Base-by-base conservation (phyloP, 1,140 invertebrate genomes). In the Dendroctonus ponderosae region DNA sequence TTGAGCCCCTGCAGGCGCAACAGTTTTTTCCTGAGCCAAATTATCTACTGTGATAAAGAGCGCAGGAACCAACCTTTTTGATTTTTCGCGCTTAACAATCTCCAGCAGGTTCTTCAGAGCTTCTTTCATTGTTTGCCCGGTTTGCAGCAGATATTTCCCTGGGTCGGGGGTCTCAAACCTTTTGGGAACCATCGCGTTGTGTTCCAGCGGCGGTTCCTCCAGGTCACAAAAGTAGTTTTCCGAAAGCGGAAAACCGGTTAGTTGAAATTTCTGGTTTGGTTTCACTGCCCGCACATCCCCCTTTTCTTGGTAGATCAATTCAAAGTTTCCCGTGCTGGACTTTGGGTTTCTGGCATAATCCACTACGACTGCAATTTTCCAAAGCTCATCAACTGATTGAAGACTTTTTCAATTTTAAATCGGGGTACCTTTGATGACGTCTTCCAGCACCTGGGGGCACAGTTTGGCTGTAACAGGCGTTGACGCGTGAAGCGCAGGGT, bases 391-490 rank as follows among this genome's bases (percentile, higher is more conserved):
- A 9, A 11, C 12, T 46, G 43, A 2, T 26, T 26, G 11, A 43
- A 62, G 11, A 46, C 1, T 46, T 46, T 43, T 60, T 41, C 7
- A 15, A 43, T 41, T n/a, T n/a, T 8, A 52, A 52, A 3, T 56
- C 7, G 40, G 2, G 15, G 8, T 76, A 93, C 91, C 92, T 89
- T 94, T 96, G 50, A 96, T 85, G 7, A 93, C 85, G 79, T 96
- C 93, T 71, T 93, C 89, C 0, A 96, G 78, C 38, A 92, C 91
- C 71, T 86, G 83, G 4, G 89, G 84, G 76, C 94, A 96, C 71
- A 97, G 85, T 68, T 87, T 82, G 9, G 89, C 86, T 0, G 93
- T 97, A 7, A 96, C 86, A 63, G 86, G 85, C 0, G 93, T 95
- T 39, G 89, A 94, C 0, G 86, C 82, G 66, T 90, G 86, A 80